Evolutionary conservation across 2,797 vertebrate species (phyloP).

Genomic region (Lepus townsendii): DNA sequence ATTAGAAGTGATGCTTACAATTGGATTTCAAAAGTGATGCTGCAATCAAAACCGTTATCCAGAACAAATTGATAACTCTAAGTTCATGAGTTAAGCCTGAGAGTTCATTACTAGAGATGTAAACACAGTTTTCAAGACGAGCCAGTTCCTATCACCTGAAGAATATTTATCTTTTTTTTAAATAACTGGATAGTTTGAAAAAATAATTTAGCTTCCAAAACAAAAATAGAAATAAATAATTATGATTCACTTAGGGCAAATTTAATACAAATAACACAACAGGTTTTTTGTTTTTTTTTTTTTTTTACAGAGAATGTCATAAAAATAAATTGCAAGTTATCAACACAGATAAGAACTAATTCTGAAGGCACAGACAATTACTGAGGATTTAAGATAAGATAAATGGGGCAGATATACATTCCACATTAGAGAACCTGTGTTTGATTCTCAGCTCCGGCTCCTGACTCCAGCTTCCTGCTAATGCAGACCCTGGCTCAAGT

Average conservation of each 20-base stretch:
- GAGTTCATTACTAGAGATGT: background rate
- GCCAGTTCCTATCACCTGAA: background rate
- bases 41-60: slow-evolving; percentile 62
- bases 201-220: slow-evolving; percentile 34
- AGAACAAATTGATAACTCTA: slow-evolving; percentile 43
- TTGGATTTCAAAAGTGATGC: slow-evolving; percentile 55
- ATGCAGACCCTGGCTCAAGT: no score
- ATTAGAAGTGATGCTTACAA: slow-evolving; percentile 63
- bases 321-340: slow-evolving; percentile 42
- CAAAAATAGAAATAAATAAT: background rate
- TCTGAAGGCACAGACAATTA: slow-evolving; percentile 37
- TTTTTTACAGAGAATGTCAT: slow-evolving; percentile 47
- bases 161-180: slow-evolving; percentile 30
- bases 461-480: no score
- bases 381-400: background rate
- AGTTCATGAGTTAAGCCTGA: slow-evolving; percentile 29
- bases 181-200: slow-evolving; percentile 41
- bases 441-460: no score
- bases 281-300: background rate
- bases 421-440: no score
- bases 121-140: slow-evolving; percentile 23
- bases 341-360: background rate
- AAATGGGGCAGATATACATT: background rate
- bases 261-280: background rate
- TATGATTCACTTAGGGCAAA: background rate